phyloP scores from a whole-genome alignment of 2,888 invertebrate genomes.

The Cephus pulcher region DNA sequence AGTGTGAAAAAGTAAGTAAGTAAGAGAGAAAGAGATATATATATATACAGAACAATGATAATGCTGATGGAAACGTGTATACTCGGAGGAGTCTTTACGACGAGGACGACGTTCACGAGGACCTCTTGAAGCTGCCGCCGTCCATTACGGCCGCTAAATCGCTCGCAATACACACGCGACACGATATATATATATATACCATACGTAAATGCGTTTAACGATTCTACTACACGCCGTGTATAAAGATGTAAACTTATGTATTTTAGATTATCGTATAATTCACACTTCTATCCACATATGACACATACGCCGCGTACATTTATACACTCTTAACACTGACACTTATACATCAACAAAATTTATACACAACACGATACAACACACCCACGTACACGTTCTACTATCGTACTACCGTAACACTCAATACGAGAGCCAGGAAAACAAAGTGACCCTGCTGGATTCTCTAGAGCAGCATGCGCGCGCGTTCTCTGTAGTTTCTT shows the following conservation, averaged over 20 bases:
- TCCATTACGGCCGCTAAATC: not conserved
- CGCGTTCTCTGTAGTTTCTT: not conserved
- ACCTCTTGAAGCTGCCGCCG: not conserved
- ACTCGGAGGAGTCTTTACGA: not conserved
- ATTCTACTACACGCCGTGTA: conserved; percentile 58
- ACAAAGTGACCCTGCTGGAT: not conserved
- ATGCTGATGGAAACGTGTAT: not conserved
- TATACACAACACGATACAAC: not conserved
- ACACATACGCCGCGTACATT: conserved; percentile 18
- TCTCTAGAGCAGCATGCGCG: not conserved
- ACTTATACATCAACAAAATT: conserved; percentile 22
- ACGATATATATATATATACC: conserved; percentile 25
- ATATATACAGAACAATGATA: not conserved
- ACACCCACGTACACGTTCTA: not conserved
- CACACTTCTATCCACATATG: conserved; percentile 15
- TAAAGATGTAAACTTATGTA: conserved; percentile 63
- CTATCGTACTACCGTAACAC: not conserved
- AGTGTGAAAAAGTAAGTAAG: not conserved
- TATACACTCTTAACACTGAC: conserved; percentile 27
- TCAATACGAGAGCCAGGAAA: not conserved
- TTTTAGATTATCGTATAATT: conserved; percentile 63
- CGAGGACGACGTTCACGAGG: not conserved
- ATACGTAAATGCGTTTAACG: conserved; percentile 49
- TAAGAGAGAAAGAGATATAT: too few species aligned
- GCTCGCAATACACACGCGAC: not conserved